Conservation (phyloP, 2,888 invertebrate genomes). For the Lasioglossum morio region DNA sequence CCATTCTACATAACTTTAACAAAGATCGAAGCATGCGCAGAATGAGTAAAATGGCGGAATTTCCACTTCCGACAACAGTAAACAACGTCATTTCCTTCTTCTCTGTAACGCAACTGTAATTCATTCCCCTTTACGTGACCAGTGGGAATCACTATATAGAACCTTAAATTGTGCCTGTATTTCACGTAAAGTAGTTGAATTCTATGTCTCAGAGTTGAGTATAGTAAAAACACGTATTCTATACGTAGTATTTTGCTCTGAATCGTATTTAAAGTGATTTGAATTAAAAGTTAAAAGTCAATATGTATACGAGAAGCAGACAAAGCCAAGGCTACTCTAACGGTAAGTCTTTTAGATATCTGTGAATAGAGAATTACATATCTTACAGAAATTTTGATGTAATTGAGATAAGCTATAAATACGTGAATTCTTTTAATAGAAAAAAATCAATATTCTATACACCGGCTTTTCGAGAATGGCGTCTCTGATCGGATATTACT, state of each 20-base stretch:
- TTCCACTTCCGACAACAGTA: conserved; percentile 44
- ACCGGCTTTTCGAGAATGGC: conserved; percentile 61
- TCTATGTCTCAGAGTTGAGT: not conserved
- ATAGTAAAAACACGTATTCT: conserved; percentile 6
- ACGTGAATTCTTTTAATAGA: conserved; percentile 12
- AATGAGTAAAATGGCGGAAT: conserved; percentile 50
- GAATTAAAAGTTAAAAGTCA: conserved; percentile 4
- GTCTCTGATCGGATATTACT: conserved; percentile 32
- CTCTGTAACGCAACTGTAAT: conserved; percentile 35
- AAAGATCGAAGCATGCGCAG: conserved; percentile 33
- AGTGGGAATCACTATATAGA: not conserved
- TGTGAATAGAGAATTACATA: not conserved
- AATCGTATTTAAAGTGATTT: conserved; percentile 15
- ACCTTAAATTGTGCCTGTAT: not conserved
- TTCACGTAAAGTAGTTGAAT: not conserved
- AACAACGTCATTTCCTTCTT: conserved; percentile 66
- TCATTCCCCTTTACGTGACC: conserved; percentile 19
- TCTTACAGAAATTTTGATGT: not conserved
- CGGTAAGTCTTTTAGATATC: conserved; percentile 50
- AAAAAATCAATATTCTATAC: conserved; percentile 61
- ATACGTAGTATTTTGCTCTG: not conserved
- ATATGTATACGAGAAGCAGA: conserved; percentile 71
- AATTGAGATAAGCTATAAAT: not conserved
- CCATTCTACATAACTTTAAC: not conserved
- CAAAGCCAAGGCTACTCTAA: conserved; percentile 65